These are phyloP conservation scores for Piaya cayana DNA, from an alignment of 2,113 vertebrate genomes.

Conservation along the genomic window DNA sequence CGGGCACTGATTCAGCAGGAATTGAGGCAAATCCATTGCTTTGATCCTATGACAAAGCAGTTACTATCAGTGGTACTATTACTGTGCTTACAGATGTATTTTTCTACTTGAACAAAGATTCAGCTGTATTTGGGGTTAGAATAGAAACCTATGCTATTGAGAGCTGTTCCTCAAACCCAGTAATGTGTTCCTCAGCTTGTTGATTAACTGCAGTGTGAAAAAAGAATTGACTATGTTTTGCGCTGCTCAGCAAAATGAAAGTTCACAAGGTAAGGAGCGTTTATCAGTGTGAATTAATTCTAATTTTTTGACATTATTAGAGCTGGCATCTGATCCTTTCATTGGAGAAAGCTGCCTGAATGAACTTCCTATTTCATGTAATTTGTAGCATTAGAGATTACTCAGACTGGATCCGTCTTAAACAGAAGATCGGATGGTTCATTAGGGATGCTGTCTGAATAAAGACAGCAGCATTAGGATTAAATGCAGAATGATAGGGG, in stretches of 20 bases:
- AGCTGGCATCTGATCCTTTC: neutral
- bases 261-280: neutral
- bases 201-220: neutral
- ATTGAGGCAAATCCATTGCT: neutral
- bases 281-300: neutral
- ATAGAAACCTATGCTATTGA: neutral
- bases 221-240: neutral
- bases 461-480: neutral
- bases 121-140: neutral
- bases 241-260: neutral
- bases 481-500: neutral
- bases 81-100: neutral
- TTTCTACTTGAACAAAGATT: neutral
- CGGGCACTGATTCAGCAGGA: neutral
- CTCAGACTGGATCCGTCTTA: neutral
- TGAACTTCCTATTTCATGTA: neutral
- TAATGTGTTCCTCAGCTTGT: neutral
- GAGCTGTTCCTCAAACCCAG: neutral
- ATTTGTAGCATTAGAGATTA: constrained; percentile 2
- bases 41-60: neutral
- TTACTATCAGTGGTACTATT: neutral
- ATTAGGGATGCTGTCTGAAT: neutral
- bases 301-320: neutral
- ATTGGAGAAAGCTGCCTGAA: neutral
- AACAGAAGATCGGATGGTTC: neutral